phyloP scores from a whole-genome alignment of 2,797 vertebrate genomes.

The Ctenopoma multispine region DNA sequence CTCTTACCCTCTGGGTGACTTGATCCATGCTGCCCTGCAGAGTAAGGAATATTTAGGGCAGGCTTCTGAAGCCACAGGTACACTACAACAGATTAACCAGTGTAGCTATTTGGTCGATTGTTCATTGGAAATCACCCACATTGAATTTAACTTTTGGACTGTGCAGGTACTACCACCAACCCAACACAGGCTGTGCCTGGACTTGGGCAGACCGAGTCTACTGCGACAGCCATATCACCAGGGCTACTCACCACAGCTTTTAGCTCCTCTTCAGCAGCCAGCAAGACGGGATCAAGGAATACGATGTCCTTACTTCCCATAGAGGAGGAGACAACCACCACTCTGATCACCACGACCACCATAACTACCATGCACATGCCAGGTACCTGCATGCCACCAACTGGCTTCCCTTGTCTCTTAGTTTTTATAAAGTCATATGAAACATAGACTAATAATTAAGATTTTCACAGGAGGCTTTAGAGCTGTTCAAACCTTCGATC shows the following conservation, averaged over 20 bases:
- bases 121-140: slow-evolving; percentile 8
- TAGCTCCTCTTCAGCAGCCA: slow-evolving; percentile 76
- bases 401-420: not conserved
- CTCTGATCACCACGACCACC: slow-evolving; percentile 93
- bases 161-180: slow-evolving; percentile 85
- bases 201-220: slow-evolving; percentile 68
- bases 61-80: slow-evolving; percentile 76
- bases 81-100: slow-evolving; percentile 4
- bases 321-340: slow-evolving; percentile 93
- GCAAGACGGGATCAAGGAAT: slow-evolving; percentile 71
- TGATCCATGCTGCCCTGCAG: slow-evolving; percentile 86
- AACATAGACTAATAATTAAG: slow-evolving; percentile 1
- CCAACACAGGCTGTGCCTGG: slow-evolving; percentile 84
- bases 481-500: slow-evolving; percentile 10
- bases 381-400: slow-evolving; percentile 77
- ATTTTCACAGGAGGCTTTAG: not conserved
- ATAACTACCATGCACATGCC: slow-evolving; percentile 93
- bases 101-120: not conserved
- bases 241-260: slow-evolving; percentile 85
- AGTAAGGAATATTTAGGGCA: slow-evolving; percentile 85
- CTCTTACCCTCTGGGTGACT: slow-evolving; percentile 76
- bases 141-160: slow-evolving; percentile 41
- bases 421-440: not conserved
- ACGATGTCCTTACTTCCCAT: slow-evolving; percentile 80
- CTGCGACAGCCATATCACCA: slow-evolving; percentile 80